Conservation (phyloP, 2,888 invertebrate genomes). For the Erebia aethiops region DNA sequence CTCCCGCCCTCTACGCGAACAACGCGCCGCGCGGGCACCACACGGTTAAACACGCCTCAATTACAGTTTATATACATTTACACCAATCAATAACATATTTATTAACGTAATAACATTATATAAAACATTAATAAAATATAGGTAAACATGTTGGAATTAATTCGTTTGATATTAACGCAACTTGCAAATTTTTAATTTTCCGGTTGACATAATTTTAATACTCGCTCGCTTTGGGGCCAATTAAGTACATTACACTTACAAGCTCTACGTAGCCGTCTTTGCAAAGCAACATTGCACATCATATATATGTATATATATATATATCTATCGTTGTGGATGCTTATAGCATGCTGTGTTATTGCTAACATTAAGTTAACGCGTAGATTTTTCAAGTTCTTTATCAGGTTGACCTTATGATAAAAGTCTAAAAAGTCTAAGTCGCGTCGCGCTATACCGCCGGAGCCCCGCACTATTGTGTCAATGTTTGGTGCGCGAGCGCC, state of each 20-base stretch:
- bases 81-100: conserved; percentile 24
- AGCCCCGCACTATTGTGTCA: conserved; percentile 75
- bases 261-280: conserved; percentile 60
- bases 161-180: background rate
- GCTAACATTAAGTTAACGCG: conserved; percentile 12
- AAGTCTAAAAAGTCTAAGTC: conserved; percentile 19
- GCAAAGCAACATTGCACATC: conserved; percentile 72
- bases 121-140: background rate
- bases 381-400: background rate
- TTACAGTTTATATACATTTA: conserved; percentile 20
- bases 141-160: background rate
- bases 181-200: background rate
- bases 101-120: background rate
- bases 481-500: conserved; percentile 59
- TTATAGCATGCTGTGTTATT: conserved; percentile 51
- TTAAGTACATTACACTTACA: conserved; percentile 55
- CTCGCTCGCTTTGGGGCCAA: conserved; percentile 39
- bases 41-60: conserved; percentile 50
- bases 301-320: conserved; percentile 51
- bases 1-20: conserved; percentile 67
- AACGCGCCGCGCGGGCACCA: conserved; percentile 46
- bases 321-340: conserved; percentile 48
- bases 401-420: background rate
- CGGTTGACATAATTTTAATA: conserved; percentile 19
- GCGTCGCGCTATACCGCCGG: conserved; percentile 60